Percentiles rank a stretch among this genome's conserved stretches.
Evolutionary conservation across 2,888 invertebrate species (phyloP).

Genomic region (Crossocerus cetratus): DNA sequence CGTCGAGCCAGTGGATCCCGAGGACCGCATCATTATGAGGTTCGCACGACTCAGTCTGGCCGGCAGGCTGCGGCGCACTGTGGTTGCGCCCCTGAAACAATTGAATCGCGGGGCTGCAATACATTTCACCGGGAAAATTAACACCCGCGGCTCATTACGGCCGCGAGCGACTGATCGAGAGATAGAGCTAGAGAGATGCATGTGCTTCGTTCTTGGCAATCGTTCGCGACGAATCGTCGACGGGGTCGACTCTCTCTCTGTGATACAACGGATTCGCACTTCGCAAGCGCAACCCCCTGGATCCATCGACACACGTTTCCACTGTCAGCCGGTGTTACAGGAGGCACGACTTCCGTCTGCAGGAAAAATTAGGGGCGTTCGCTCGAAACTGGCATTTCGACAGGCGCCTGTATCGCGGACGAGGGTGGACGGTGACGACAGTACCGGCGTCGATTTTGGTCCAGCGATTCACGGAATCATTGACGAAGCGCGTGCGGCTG

Average conservation of each 20-base stretch:
- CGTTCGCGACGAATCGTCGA: conserved; percentile 62
- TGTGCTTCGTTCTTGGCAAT: conserved; percentile 75
- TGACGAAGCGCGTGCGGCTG: too few relatives aligned
- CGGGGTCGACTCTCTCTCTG: too few relatives aligned
- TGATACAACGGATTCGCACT: background rate
- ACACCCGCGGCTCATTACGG: conserved; percentile 72
- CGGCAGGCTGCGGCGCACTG: conserved; percentile 22
- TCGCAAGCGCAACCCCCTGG: conserved; percentile 5
- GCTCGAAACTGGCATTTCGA: too few relatives aligned
- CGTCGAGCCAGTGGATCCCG: conserved; percentile 11
- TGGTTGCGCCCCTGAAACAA: conserved; percentile 64
- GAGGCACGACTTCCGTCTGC: too few relatives aligned
- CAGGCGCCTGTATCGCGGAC: too few relatives aligned
- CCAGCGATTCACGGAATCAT: too few relatives aligned
- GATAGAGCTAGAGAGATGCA: conserved; percentile 20
- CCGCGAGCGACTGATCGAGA: conserved; percentile 51
- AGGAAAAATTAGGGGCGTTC: too few relatives aligned
- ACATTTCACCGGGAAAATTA: conserved; percentile 74
- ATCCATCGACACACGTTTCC: too few relatives aligned
- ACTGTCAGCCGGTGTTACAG: too few relatives aligned
- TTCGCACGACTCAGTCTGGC: conserved; percentile 28
- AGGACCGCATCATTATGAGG: conserved; percentile 55
- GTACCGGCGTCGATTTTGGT: too few relatives aligned
- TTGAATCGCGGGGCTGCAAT: conserved; percentile 74
- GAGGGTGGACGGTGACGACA: too few relatives aligned